Base-by-base conservation (phyloP, 1,140 invertebrate species). In the Sinella curviseta region DNA sequence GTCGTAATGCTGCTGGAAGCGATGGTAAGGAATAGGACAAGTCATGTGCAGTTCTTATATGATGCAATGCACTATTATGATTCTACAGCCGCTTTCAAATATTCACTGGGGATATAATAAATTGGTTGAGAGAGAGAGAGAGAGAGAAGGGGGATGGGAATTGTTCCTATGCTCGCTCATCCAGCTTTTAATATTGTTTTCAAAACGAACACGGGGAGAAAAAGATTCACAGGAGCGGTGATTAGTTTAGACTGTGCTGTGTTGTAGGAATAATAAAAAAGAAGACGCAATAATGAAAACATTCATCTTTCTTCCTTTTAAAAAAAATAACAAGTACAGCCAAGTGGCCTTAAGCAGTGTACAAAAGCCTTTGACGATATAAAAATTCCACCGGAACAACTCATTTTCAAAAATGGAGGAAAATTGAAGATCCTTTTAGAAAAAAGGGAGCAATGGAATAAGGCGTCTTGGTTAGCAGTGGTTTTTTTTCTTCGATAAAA, bases 11-110 rank as follows among this genome's bases (percentile, higher is more conserved):
- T 48, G 39, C 39, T 48, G 39, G 39, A 48, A 48, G 39, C 39
- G 39, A 48, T 12, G 20, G 8, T 20, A 48, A 48, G 20, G 39
- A 20, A 48, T 12, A 48, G 20, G n/a, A n/a, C n/a, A n/a, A n/a
- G n/a, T n/a, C n/a, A n/a, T n/a, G 20, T 48, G 39, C 39, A 48
- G n/a, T n/a, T n/a, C n/a, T 48, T 48, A 20, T 60, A n/a, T n/a
- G 24, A n/a, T 60, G 57, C 57, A 60, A n/a, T 26, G 57, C 24
- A n/a, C 57, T 60, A 17, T 70, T 70, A 24, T 70, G 65, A 70
- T 70, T 70, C 65, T 33, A n/a, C 2, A 70, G 65, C 65, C 65
- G 65, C 65, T 30, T 70, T 70, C 65, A 70, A 70, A 70, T 70
- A 70, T 70, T 70, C 65, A 33, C 65, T 33, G 12, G 65, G 65